phyloP scores from a whole-genome alignment of 2,888 invertebrate genomes.

The Tillus elongatus region DNA sequence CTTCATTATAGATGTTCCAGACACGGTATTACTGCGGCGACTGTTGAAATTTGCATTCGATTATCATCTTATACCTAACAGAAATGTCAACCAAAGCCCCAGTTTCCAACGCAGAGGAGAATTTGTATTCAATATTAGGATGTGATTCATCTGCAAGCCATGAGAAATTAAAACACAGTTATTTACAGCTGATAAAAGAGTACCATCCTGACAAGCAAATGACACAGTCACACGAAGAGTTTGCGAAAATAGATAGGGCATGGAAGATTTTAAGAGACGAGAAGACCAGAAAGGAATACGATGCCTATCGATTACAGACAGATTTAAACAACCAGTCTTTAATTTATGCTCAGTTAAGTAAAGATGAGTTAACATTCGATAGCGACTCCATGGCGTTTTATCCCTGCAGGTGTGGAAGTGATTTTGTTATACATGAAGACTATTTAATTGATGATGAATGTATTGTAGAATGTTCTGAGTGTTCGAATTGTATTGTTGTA shows the following conservation, averaged over 20 bases:
- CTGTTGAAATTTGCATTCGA: too few species aligned
- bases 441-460: slow-evolving; percentile 40
- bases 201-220: slow-evolving; percentile 54
- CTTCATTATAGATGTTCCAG: too few species aligned
- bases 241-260: slow-evolving; percentile 56
- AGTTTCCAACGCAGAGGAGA: slow-evolving; percentile 20
- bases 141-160: slow-evolving; percentile 46
- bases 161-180: slow-evolving; percentile 53
- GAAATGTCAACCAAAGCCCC: too few species aligned
- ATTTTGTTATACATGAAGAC: slow-evolving; percentile 43
- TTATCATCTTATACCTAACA: too few species aligned
- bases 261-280: slow-evolving; percentile 60
- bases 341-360: slow-evolving; percentile 50
- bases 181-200: slow-evolving; percentile 48
- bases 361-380: slow-evolving; percentile 44
- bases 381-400: slow-evolving; percentile 43
- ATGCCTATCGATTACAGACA: slow-evolving; percentile 50
- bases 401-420: slow-evolving; percentile 62
- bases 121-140: slow-evolving; percentile 50
- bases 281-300: slow-evolving; percentile 53
- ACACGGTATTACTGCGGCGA: too few species aligned
- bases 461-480: slow-evolving; percentile 60
- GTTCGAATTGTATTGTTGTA: slow-evolving; percentile 60
- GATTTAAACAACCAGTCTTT: slow-evolving; percentile 50
- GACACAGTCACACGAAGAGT: slow-evolving; percentile 30